These are phyloP conservation scores for Philantomba maxwellii DNA, from an alignment of 2,113 vertebrate species.

Conservation along the genomic window DNA sequence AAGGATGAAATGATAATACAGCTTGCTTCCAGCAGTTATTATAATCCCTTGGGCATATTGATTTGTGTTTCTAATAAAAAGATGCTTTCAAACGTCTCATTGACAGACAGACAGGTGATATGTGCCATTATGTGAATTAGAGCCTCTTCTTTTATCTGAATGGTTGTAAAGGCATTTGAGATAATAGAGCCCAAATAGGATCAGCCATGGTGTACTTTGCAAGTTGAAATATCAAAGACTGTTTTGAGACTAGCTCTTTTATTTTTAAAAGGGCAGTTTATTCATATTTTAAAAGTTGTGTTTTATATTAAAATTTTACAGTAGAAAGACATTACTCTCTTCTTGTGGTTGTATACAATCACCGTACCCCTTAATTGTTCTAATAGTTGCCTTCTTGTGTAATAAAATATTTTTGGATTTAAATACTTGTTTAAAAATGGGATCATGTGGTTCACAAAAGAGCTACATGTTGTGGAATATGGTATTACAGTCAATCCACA, in stretches of 20 bases:
- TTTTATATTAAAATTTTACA: constrained; percentile 25
- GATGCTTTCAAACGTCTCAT: constrained; percentile 78
- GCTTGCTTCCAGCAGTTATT: constrained; percentile 76
- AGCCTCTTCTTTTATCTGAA: constrained; percentile 64
- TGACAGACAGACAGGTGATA: constrained; percentile 76
- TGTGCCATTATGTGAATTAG: constrained; percentile 72
- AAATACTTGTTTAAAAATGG: background rate
- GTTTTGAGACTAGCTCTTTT: constrained; percentile 44
- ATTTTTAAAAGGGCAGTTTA: constrained; percentile 18
- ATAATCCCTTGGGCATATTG: constrained; percentile 78
- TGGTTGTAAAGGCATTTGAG: constrained; percentile 64
- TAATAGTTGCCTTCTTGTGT: background rate
- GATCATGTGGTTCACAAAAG: background rate
- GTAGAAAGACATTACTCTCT: background rate
- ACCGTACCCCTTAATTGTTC: background rate
- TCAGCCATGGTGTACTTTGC: background rate
- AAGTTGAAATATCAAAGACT: constrained; percentile 20
- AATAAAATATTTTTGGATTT: background rate
- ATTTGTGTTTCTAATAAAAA: constrained; percentile 84
- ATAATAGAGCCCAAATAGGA: constrained; percentile 58
- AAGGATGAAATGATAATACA: constrained; percentile 79
- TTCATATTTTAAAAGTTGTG: constrained; percentile 38
- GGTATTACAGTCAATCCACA: background rate
- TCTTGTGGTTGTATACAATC: background rate
- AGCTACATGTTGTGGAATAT: background rate